Percentiles rank a stretch among this genome's conserved stretches.
These are phyloP conservation scores for Xenopus laevis DNA, from an alignment of 2,113 vertebrate genomes.

Conservation along the genomic window DNA sequence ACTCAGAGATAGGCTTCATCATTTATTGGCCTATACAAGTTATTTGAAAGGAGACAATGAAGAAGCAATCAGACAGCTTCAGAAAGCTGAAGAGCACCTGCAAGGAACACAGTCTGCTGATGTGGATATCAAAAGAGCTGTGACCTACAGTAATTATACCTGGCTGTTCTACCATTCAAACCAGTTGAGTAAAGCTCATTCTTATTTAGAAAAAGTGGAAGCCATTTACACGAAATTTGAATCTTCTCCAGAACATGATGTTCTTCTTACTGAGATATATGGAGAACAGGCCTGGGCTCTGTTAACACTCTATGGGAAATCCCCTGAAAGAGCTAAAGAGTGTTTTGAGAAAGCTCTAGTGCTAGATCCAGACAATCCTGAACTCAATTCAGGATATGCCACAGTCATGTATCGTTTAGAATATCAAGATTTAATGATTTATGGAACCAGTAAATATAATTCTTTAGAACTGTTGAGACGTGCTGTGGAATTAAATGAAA, in stretches of 20 bases:
- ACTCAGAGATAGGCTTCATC: conserved; percentile 53
- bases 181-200: conserved; percentile 51
- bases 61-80: conserved; percentile 59
- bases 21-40: conserved; percentile 65
- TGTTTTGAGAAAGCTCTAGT: conserved; percentile 66
- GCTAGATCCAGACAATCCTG: conserved; percentile 60
- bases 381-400: conserved; percentile 68
- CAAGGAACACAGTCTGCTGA: conserved; percentile 41
- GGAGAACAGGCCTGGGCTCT: conserved; percentile 72
- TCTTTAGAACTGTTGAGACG: conserved; percentile 54
- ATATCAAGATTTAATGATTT: accelerated
- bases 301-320: conserved; percentile 59
- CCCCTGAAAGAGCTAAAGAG: conserved; percentile 59
- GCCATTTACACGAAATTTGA: conserved; percentile 40
- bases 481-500: conserved; percentile 61
- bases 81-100: conserved; percentile 60
- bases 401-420: conserved; percentile 60
- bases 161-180: conserved; percentile 69
- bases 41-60: conserved; percentile 60
- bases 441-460: accelerated
- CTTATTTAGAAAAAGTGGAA: conserved; percentile 59
- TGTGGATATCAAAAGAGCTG: conserved; percentile 53
- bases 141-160: conserved; percentile 73
- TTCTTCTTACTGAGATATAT: conserved; percentile 55
- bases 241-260: conserved; percentile 24